phyloP scores from a whole-genome alignment of 2,888 invertebrate species.

The Alviniconcha strummeri region DNA sequence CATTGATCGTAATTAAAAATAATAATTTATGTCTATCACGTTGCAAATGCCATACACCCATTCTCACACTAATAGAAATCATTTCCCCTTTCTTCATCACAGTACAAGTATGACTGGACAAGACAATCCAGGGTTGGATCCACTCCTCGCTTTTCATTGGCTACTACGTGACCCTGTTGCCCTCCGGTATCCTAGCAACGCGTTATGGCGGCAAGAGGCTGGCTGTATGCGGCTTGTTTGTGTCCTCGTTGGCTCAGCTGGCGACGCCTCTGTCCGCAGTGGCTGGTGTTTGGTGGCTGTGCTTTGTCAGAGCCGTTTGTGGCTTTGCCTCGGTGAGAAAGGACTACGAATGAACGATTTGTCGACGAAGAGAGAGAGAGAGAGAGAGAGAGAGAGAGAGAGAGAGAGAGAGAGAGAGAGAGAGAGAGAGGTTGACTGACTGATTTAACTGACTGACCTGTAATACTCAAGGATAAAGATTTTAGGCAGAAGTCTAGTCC shows the following conservation, averaged over 20 bases:
- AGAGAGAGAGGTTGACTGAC: not conserved
- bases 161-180: constrained; percentile 64
- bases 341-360: not conserved
- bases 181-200: constrained; percentile 79
- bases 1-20: too few relatives aligned
- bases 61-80: not conserved
- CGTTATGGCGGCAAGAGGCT: constrained; percentile 89
- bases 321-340: constrained; percentile 84
- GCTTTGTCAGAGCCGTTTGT: constrained; percentile 84
- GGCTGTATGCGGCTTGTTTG: constrained; percentile 85
- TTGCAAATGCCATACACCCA: not conserved
- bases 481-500: too few relatives aligned
- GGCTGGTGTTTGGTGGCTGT: constrained; percentile 81
- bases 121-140: constrained; percentile 59
- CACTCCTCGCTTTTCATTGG: constrained; percentile 69
- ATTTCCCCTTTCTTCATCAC: not conserved
- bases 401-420: not conserved
- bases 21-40: too few relatives aligned
- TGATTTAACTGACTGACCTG: not conserved
- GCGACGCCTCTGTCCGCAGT: constrained; percentile 85
- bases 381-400: not conserved
- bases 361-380: not conserved
- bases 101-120: constrained; percentile 58
- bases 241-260: constrained; percentile 86
- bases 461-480: too few relatives aligned